Conservation (phyloP, 1,140 invertebrate genomes). For the Agrypnia vestita region DNA sequence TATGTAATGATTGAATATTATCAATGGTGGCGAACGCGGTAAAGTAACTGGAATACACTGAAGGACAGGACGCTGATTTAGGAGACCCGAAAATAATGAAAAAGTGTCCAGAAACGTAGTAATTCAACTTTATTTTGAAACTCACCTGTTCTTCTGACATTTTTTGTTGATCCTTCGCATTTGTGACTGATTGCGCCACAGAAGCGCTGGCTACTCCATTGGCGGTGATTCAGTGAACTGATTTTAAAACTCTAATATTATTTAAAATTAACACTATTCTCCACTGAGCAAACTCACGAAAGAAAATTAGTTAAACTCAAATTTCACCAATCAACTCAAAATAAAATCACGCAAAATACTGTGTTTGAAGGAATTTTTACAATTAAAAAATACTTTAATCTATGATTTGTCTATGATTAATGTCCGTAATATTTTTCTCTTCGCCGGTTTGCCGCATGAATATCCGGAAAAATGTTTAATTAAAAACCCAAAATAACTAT, state of each 20-base stretch:
- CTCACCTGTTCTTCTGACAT: slow-evolving; percentile 51
- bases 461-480: no score
- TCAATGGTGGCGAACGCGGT: neutral
- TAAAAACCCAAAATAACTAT: no score
- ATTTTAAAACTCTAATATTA: neutral
- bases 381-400: neutral
- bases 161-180: slow-evolving; percentile 43
- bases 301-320: neutral
- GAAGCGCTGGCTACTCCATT: slow-evolving; percentile 33
- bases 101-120: neutral
- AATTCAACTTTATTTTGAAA: slow-evolving; percentile 19
- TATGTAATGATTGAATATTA: neutral
- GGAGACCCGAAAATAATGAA: neutral
- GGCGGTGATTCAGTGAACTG: slow-evolving; percentile 5
- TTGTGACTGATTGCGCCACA: slow-evolving; percentile 29
- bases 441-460: neutral
- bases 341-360: slow-evolving; percentile 26
- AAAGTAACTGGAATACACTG: neutral
- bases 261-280: slow-evolving; percentile 8
- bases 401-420: slow-evolving; percentile 6
- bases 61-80: neutral
- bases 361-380: neutral
- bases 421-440: neutral
- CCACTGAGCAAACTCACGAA: neutral
- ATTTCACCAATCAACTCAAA: slow-evolving; percentile 6